Evolutionary conservation across 1,140 invertebrate genomes (phyloP), one percentile per base, ranked within the genome.

Genomic region (Sycophila sp.): DNA sequence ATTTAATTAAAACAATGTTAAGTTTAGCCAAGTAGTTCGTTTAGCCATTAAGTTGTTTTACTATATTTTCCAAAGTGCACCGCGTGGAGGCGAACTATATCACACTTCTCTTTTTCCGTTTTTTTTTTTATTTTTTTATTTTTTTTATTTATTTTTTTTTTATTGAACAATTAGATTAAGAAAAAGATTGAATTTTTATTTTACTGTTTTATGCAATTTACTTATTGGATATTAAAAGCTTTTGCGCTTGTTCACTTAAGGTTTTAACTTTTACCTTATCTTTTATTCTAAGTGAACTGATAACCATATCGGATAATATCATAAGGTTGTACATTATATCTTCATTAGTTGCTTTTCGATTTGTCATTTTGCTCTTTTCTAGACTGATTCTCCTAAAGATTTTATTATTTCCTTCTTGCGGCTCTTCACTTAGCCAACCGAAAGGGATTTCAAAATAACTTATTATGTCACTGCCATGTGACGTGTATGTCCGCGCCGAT

Each of bases 361-460:
- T 36, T 32, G n/a, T 17, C 45, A 64, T 45, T 45, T 40, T 42
- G 17, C 59, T 62, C 8, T 45, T 22, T 4, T 42, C 6, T 28
- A 24, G 4, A n/a, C 62, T n/a, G 15, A 28, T 30, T 64, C 28
- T 28, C n/a, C 62, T 30, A 51, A 64, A 64, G 7, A 64, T 38
- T 64, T 64, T 64, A 15, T 64, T 64, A 51, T 49, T 47, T 13
- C 15, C 45, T 49, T 64, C 62, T 51, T 64, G 62, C 2, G 47
- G 38, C 30, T 64, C 45, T 64, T 64, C 62, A 32, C n/a, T 42
- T 34, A 64, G 30, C 62, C 47, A 64, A 17, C 62, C 62, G 17
- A 64, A 42, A 47, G 62, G 62, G 7, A 47, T n/a, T 17, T 36
- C 22, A 45, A 64, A 64, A 34, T 17, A 51, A 13, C 17, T 38